These are phyloP conservation scores for Gulo gulo DNA, from an alignment of 2,113 vertebrate species.

Conservation along the genomic window DNA sequence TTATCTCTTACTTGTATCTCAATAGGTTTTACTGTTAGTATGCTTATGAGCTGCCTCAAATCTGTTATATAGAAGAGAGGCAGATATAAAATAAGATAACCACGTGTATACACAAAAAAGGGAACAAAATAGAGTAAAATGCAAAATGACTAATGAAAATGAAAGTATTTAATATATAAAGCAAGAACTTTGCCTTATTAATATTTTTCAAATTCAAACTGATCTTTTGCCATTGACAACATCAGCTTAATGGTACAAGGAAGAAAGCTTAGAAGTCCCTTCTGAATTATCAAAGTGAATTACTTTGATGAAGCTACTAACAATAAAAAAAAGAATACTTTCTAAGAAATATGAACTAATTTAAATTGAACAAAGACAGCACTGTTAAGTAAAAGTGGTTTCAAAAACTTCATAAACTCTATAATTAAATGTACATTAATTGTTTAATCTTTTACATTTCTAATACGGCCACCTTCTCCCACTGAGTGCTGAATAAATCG, in stretches of 20 bases:
- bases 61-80: not conserved
- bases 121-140: constrained; percentile 11
- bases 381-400: not conserved
- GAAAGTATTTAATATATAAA: not conserved
- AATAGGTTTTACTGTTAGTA: not conserved
- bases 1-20: constrained; percentile 6
- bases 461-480: not conserved
- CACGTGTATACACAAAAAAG: not conserved
- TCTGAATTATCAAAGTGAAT: not conserved
- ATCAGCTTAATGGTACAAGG: not conserved
- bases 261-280: not conserved
- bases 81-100: not conserved
- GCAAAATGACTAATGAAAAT: constrained; percentile 14
- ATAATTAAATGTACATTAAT: not conserved
- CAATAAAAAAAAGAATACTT: not conserved
- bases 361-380: not conserved
- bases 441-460: constrained; percentile 20
- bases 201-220: constrained; percentile 19
- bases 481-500: not conserved
- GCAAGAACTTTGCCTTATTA: not conserved
- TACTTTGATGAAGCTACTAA: not conserved
- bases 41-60: not conserved
- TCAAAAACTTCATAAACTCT: not conserved
- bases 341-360: not conserved
- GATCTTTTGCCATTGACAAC: constrained; percentile 2